These are phyloP conservation scores for Melanotaenia pygmaea DNA, from an alignment of 2,797 vertebrate species.

Conservation along the genomic window DNA sequence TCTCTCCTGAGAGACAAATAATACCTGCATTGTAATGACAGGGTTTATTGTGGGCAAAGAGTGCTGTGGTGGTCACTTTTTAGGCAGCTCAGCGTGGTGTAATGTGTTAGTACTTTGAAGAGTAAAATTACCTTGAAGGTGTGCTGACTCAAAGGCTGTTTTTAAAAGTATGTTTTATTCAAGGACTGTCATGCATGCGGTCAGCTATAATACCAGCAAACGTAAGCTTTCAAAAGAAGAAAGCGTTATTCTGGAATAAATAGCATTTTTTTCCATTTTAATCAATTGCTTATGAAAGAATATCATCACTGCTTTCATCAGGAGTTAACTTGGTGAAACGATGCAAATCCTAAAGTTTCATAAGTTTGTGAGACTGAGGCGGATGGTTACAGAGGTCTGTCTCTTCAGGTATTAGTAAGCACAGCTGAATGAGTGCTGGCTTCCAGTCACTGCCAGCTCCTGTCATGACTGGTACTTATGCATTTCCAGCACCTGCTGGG, in stretches of 20 bases:
- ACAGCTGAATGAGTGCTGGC: slow-evolving; percentile 37
- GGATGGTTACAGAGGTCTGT: slow-evolving; percentile 18
- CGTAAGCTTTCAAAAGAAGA: slow-evolving; percentile 9
- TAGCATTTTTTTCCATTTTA: neutral
- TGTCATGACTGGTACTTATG: slow-evolving; percentile 48
- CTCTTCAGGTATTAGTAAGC: slow-evolving; percentile 53
- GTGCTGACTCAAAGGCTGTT: slow-evolving; percentile 23
- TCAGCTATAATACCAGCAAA: slow-evolving; percentile 18
- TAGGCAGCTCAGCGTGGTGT: slow-evolving; percentile 12
- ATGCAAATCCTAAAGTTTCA: slow-evolving; percentile 19
- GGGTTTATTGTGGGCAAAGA: slow-evolving; percentile 8
- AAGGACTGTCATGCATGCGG: slow-evolving; percentile 24
- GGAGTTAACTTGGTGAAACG: neutral
- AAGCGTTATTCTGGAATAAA: neutral
- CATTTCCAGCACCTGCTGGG: slow-evolving; percentile 58
- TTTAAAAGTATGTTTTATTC: slow-evolving; percentile 14
- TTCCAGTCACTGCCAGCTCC: slow-evolving; percentile 52
- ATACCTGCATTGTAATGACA: slow-evolving; percentile 37
- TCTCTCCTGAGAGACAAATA: slow-evolving; percentile 18
- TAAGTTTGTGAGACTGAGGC: slow-evolving; percentile 7
- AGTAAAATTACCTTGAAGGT: slow-evolving; percentile 16
- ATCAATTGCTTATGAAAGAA: neutral
- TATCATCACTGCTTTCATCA: slow-evolving; percentile 7
- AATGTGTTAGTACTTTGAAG: slow-evolving; percentile 24
- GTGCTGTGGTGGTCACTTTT: slow-evolving; percentile 36